Conservation (phyloP, 2,113 vertebrate species). For the Microcebus griseorufus region DNA sequence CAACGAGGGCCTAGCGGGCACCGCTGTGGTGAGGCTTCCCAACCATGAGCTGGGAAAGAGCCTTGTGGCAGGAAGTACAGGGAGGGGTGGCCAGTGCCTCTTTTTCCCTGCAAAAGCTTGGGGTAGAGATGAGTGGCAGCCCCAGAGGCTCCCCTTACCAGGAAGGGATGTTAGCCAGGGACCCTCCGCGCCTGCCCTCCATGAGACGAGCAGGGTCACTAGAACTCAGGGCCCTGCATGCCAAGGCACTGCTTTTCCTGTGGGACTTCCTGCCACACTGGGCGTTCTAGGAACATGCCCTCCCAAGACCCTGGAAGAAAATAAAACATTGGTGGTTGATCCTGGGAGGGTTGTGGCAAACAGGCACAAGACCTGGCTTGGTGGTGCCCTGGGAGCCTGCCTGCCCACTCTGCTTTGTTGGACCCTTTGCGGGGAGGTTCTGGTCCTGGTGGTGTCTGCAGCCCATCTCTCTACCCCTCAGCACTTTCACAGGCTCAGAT, state of each 20-base stretch:
- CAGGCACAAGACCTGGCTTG: background rate
- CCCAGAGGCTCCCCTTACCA: background rate
- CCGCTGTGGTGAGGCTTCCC: accelerated
- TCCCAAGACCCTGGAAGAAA: background rate
- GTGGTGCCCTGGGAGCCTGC: accelerated
- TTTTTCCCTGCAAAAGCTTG: background rate
- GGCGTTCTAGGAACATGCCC: background rate
- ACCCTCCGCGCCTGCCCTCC: background rate
- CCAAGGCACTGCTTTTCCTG: background rate
- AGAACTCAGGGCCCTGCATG: too few species aligned
- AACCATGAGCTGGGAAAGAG: background rate
- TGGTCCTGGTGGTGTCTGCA: background rate
- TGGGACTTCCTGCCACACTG: too few species aligned
- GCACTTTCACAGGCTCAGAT: background rate
- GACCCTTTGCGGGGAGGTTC: too few species aligned
- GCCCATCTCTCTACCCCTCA: accelerated
- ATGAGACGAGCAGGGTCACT: background rate
- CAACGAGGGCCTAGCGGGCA: background rate
- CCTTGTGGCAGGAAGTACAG: background rate
- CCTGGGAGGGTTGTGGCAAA: background rate
- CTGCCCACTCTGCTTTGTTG: accelerated
- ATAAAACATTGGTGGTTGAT: background rate
- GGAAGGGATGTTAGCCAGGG: too few species aligned
- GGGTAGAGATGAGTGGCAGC: background rate
- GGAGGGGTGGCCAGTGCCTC: background rate